phyloP scores from a whole-genome alignment of 2,888 invertebrate genomes.

The Rhagonycha lutea region DNA sequence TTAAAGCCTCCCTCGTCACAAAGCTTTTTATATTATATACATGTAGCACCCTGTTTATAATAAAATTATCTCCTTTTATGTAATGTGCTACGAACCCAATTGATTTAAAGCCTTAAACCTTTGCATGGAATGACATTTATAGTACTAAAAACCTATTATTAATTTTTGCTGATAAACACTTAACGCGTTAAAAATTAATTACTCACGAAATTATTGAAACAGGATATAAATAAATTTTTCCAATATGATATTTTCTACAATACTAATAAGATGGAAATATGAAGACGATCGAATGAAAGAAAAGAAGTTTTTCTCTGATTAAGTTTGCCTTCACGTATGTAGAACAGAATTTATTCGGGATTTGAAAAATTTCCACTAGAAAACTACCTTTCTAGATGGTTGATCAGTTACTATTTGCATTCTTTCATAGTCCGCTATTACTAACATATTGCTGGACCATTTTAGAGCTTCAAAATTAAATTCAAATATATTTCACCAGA shows the following conservation, averaged over 20 bases:
- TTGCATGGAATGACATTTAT: conserved; percentile 20
- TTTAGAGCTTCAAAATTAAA: not conserved
- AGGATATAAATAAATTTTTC: not conserved
- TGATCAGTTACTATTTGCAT: not conserved
- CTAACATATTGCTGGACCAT: not conserved
- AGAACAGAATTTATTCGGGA: not conserved
- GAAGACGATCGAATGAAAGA: not conserved
- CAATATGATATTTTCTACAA: not conserved
- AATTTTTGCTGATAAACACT: not conserved
- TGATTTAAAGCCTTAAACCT: conserved; percentile 15
- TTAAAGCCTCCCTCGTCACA: conserved; percentile 20
- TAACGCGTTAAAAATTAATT: not conserved
- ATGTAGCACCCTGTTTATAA: conserved; percentile 25
- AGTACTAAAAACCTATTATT: not conserved
- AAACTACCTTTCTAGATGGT: not conserved
- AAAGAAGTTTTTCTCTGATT: not conserved
- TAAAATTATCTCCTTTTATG: conserved; percentile 21
- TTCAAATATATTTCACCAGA: too few relatives aligned
- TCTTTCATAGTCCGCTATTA: not conserved
- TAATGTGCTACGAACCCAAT: conserved; percentile 22
- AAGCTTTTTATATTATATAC: conserved; percentile 28
- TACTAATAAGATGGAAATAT: not conserved
- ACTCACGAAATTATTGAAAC: not conserved
- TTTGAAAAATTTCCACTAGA: not conserved
- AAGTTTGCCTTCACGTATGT: not conserved